These are phyloP conservation scores for Ceratosolen solmsi DNA, from an alignment of 1,140 invertebrate species.

Conservation along the genomic window DNA sequence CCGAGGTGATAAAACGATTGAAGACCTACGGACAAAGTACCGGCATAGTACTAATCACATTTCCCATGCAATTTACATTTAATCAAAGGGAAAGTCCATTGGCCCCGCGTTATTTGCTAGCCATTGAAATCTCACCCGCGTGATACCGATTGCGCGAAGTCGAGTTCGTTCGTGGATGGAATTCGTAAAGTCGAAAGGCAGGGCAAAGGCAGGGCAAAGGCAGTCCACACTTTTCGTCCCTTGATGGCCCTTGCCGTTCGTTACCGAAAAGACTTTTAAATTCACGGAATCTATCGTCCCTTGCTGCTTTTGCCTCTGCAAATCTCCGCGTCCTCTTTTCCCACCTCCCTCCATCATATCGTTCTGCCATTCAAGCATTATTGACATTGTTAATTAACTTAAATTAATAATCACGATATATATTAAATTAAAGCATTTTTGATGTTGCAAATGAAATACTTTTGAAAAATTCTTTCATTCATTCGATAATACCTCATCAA, in stretches of 20 bases:
- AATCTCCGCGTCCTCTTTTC: not conserved
- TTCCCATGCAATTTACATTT: conserved; percentile 72
- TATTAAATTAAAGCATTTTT: too few species aligned
- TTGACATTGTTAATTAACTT: too few species aligned
- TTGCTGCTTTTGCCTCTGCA: conserved; percentile 39
- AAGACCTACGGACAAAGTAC: conserved; percentile 59
- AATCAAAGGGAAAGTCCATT: conserved; percentile 72
- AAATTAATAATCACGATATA: too few species aligned
- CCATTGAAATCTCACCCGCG: conserved; percentile 68
- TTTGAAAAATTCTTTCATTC: too few species aligned
- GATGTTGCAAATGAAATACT: too few species aligned
- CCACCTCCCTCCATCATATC: not conserved
- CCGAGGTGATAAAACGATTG: conserved; percentile 59
- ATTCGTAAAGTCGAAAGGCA: conserved; percentile 65
- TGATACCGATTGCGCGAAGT: conserved; percentile 44
- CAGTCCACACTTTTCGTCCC: conserved; percentile 41
- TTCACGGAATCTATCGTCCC: conserved; percentile 45
- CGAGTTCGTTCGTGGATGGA: conserved; percentile 61
- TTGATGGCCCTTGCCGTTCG: not conserved
- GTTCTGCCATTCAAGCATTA: not conserved
- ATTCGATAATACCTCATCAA: too few species aligned
- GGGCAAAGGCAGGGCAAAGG: conserved; percentile 50
- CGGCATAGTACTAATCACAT: conserved; percentile 68
- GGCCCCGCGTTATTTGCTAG: conserved; percentile 70
- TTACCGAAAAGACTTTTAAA: conserved; percentile 44